Evolutionary conservation across 92 coral and sea anemone genomes (phyloP).

Genomic region (Zoanthus sansibaricus): DNA sequence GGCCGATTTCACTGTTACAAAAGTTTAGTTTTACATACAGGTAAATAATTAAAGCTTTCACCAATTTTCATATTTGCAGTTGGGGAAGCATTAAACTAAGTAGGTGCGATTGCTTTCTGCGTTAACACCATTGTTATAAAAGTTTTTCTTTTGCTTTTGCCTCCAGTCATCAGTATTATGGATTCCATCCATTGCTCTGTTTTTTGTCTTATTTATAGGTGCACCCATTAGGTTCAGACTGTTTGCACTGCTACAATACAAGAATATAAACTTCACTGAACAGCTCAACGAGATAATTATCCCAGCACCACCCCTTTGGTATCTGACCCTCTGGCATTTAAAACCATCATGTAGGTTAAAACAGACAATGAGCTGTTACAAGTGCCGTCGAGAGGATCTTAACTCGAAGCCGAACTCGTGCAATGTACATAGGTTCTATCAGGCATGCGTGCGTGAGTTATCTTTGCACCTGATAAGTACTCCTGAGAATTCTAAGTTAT

Average conservation of each 20-base stretch:
- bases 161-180: too few species aligned
- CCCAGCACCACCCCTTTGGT: background rate
- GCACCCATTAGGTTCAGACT: background rate
- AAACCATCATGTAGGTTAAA: background rate
- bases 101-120: too few species aligned
- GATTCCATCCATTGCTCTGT: too few species aligned
- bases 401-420: background rate
- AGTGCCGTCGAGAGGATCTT: background rate
- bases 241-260: background rate
- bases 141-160: too few species aligned
- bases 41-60: too few species aligned
- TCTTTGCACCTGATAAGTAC: background rate
- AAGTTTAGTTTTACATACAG: too few species aligned
- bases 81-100: too few species aligned
- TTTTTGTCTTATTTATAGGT: background rate
- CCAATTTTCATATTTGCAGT: too few species aligned
- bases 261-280: background rate
- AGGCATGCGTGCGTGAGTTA: background rate
- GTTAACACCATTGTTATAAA: too few species aligned
- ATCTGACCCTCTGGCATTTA: background rate
- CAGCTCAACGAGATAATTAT: background rate
- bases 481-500: slow-evolving; percentile 16
- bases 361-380: background rate
- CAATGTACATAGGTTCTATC: background rate
- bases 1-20: too few species aligned